Conservation (phyloP, 2,888 invertebrate genomes). For the Drosophila ochracea region DNA sequence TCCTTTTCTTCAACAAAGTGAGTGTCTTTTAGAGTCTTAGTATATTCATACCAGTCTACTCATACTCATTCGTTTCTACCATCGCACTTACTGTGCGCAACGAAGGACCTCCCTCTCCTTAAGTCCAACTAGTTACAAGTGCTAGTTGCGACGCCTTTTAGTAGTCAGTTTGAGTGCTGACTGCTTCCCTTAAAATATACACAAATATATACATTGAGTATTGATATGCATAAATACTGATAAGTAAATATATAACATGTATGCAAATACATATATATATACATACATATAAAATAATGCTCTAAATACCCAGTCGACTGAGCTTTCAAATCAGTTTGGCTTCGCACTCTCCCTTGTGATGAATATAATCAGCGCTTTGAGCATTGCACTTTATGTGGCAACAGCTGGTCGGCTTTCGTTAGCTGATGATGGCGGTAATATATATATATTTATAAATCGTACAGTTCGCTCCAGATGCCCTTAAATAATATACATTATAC, state of each 20-base stretch:
- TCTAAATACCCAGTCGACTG: neutral
- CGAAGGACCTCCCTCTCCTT: no score
- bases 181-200: no score
- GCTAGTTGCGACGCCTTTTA: no score
- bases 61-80: no score
- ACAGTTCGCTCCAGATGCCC: neutral
- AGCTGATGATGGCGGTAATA: neutral
- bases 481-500: neutral
- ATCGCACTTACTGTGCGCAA: no score
- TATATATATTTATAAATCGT: neutral
- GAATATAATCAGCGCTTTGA: conserved; percentile 1
- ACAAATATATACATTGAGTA: no score
- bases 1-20: no score
- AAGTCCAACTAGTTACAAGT: no score
- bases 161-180: no score
- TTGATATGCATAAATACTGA: no score
- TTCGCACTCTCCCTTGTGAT: conserved; percentile 1
- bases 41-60: no score
- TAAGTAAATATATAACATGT: neutral
- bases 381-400: neutral
- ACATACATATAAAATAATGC: neutral
- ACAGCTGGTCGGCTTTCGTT: neutral
- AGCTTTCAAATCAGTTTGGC: neutral
- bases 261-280: neutral
- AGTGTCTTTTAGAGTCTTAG: no score